Conservation (phyloP, 2,888 invertebrate genomes). For the Amiota mariae region DNA sequence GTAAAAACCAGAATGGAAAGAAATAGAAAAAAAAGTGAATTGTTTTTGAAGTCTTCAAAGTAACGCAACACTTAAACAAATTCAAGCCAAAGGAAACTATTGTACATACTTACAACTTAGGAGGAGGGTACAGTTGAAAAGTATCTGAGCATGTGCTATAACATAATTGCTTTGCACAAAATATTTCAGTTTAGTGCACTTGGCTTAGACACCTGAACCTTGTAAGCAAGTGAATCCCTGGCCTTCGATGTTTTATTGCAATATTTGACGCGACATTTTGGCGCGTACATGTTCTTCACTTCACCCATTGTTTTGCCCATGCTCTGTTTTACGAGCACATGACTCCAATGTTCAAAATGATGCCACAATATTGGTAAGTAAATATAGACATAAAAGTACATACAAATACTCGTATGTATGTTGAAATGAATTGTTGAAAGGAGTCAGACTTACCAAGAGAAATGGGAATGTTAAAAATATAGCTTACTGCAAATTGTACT, state of each 20-base stretch:
- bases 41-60: no score
- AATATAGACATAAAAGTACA: slow-evolving; percentile 1
- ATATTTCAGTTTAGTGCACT: no score
- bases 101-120: not conserved
- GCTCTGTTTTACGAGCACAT: slow-evolving; percentile 5
- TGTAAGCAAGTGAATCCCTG: slow-evolving; percentile 30
- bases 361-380: not conserved
- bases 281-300: not conserved
- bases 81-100: no score
- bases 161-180: not conserved
- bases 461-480: no score
- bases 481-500: no score
- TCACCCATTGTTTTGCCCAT: not conserved
- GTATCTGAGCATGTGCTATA: slow-evolving; percentile 6
- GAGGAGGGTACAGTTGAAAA: not conserved
- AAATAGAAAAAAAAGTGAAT: no score
- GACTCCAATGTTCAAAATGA: not conserved
- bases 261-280: slow-evolving; percentile 25
- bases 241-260: slow-evolving; percentile 41
- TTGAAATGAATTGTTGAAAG: no score
- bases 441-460: no score
- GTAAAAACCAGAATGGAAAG: no score
- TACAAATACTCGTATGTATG: no score
- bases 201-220: no score
- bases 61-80: no score